A percentile compares a stretch with the other conserved stretches of the same genome.
Conservation (phyloP, 2,888 invertebrate genomes). For the Eilema caniola region DNA sequence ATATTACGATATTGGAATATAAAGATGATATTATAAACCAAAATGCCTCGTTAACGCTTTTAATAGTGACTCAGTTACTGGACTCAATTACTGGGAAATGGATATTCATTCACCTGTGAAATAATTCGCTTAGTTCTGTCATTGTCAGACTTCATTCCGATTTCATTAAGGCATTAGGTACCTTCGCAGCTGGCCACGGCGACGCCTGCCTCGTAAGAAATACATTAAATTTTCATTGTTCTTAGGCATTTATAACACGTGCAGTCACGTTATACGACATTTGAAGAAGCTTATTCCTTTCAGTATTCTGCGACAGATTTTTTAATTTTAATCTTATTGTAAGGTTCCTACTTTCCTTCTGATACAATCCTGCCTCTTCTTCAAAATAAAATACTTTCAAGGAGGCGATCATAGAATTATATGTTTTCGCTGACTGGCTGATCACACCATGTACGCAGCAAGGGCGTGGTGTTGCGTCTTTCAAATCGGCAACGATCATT, state of each 20-base stretch:
- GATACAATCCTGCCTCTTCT: no score
- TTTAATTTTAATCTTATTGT: no score
- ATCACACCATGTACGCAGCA: no score
- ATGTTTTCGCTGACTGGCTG: no score
- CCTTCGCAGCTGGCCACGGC: background rate
- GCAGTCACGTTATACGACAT: background rate
- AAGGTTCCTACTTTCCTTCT: no score
- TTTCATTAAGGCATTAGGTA: slow-evolving; percentile 10
- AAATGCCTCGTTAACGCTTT: background rate
- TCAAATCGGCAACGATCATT: no score
- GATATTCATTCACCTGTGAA: slow-evolving; percentile 6
- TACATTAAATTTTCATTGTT: slow-evolving; percentile 3
- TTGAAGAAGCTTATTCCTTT: background rate
- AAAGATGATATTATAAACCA: no score
- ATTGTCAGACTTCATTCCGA: slow-evolving; percentile 10
- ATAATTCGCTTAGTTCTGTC: background rate
- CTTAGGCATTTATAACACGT: background rate
- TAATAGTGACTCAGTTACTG: background rate
- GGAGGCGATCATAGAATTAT: no score
- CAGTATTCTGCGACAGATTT: no score
- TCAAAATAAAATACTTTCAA: no score
- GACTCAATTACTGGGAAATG: background rate
- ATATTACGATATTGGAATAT: no score
- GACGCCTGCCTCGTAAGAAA: slow-evolving; percentile 9
- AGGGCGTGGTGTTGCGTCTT: no score